Conservation (phyloP, 2,797 vertebrate genomes). For the Tenualosa thibaudeaui region DNA sequence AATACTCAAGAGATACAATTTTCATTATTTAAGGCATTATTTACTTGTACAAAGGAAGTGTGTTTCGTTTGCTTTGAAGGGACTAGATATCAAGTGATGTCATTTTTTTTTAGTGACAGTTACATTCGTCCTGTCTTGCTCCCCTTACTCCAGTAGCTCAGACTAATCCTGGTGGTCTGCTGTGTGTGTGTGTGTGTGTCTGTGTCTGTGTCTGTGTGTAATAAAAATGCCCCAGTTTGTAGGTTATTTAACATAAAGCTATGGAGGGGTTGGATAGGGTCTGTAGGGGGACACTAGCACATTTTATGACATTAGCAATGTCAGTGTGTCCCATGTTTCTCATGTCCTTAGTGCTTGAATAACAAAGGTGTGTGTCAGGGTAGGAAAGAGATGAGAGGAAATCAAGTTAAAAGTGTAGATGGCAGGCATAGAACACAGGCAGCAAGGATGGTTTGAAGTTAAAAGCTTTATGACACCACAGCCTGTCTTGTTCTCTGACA, state of each 20-base stretch:
- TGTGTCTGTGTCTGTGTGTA: background rate
- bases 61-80: background rate
- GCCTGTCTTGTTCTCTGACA: background rate
- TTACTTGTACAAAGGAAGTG: background rate
- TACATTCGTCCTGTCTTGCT: background rate
- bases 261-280: background rate
- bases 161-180: background rate
- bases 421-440: background rate
- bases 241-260: background rate
- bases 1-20: background rate
- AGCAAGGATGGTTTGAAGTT: background rate
- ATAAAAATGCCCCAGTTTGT: background rate
- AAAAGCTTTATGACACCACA: background rate
- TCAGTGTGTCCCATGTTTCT: conserved; percentile 10
- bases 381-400: background rate
- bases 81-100: background rate
- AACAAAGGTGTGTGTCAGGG: background rate
- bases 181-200: background rate
- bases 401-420: background rate
- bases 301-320: background rate
- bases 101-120: background rate
- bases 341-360: background rate
- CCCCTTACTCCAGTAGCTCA: background rate
- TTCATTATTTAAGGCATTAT: background rate
- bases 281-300: background rate